These are phyloP conservation scores for Micromys minutus DNA, from an alignment of 2,113 vertebrate genomes.

Conservation along the genomic window DNA sequence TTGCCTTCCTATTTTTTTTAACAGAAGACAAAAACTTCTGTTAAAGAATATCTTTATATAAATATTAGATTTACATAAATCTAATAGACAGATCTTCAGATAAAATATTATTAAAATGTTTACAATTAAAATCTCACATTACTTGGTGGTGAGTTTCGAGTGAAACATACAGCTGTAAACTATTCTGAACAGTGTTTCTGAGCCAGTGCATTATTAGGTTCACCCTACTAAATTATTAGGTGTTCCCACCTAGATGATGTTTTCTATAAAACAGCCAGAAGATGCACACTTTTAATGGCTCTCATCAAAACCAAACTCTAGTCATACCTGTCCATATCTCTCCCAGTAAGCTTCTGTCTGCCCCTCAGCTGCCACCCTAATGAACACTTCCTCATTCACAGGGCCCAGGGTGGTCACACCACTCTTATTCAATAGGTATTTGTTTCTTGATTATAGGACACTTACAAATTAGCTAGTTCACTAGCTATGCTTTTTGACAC, in stretches of 20 bases:
- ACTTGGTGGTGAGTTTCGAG: neutral
- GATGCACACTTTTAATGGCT: too few relatives aligned
- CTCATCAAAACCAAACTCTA: neutral
- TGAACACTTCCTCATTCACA: neutral
- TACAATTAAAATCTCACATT: neutral
- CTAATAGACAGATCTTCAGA: neutral
- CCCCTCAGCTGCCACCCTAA: neutral
- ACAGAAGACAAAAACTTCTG: neutral
- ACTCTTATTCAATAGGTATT: neutral
- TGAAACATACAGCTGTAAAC: neutral
- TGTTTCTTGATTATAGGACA: neutral
- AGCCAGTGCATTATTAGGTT: neutral
- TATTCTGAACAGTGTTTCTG: neutral
- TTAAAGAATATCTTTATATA: too few relatives aligned
- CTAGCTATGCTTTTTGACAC: constrained; percentile 7
- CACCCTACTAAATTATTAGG: too few relatives aligned
- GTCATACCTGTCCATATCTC: neutral
- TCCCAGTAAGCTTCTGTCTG: neutral
- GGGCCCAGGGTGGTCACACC: neutral
- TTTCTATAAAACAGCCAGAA: neutral
- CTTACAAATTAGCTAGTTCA: constrained; percentile 8
- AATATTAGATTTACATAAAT: too few relatives aligned
- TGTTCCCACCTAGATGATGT: neutral
- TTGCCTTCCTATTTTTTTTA: neutral
- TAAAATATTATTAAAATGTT: neutral